Percentiles rank a stretch among this genome's conserved stretches.
Conservation (phyloP, 2,113 vertebrate species). For the Taurulus bubalis region DNA sequence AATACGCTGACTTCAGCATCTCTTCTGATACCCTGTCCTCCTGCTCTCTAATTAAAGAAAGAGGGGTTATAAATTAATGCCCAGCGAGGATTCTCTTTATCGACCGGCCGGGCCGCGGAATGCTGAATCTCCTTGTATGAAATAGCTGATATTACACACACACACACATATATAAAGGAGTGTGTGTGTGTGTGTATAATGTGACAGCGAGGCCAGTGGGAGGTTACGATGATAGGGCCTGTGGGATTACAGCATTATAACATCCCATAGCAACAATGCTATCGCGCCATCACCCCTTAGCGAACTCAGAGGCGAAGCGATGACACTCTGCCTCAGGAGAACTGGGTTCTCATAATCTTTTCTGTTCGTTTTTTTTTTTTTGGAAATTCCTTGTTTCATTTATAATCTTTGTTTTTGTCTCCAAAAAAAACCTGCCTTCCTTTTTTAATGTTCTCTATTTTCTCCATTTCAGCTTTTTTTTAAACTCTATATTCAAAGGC, state of each 20-base stretch:
- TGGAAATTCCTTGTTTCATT: slow-evolving; percentile 11
- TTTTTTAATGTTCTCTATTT: neutral
- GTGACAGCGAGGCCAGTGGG: slow-evolving; percentile 47
- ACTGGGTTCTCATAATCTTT: neutral
- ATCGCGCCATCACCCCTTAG: slow-evolving; percentile 49
- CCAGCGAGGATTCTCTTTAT: slow-evolving; percentile 55
- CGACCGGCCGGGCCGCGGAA: slow-evolving; percentile 39
- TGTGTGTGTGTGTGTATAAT: slow-evolving; percentile 16
- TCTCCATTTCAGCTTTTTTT: neutral
- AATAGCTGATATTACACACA: slow-evolving; percentile 28
- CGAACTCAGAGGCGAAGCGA: slow-evolving; percentile 41
- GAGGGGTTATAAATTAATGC: slow-evolving; percentile 68
- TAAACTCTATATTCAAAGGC: slow-evolving; percentile 27
- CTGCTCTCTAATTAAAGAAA: slow-evolving; percentile 76
- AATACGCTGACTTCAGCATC: slow-evolving; percentile 65
- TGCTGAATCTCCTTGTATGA: slow-evolving; percentile 41
- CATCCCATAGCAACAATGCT: slow-evolving; percentile 38
- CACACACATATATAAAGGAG: slow-evolving; percentile 1
- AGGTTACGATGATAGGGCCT: slow-evolving; percentile 51
- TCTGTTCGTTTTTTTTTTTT: neutral
- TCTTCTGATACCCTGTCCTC: slow-evolving; percentile 48
- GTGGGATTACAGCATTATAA: slow-evolving; percentile 55
- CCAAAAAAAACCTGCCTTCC: neutral
- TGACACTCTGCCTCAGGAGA: slow-evolving; percentile 37
- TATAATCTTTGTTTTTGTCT: neutral